These are phyloP conservation scores for Gadus chalcogrammus DNA, from an alignment of 2,113 vertebrate genomes.

Conservation along the genomic window DNA sequence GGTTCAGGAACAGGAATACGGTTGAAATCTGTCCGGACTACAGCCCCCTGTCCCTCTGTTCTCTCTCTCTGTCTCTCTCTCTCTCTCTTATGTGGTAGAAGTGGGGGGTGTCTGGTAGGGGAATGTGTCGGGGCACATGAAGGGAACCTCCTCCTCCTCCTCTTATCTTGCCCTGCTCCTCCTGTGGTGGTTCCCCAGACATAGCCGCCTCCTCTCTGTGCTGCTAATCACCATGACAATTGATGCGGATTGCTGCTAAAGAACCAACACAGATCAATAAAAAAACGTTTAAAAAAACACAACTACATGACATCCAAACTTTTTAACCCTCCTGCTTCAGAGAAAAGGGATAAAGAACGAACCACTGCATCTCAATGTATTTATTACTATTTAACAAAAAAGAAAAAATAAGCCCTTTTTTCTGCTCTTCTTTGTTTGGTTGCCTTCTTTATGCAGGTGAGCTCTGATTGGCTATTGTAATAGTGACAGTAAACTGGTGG, in stretches of 20 bases:
- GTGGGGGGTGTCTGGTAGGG: constrained; percentile 31
- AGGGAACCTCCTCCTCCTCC: constrained; percentile 40
- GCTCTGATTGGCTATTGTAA: constrained; percentile 78
- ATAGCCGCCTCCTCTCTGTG: constrained; percentile 76
- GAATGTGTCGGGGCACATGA: constrained; percentile 49
- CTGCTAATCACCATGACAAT: constrained; percentile 80
- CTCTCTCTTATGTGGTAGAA: constrained; percentile 9
- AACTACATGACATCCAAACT: constrained; percentile 70
- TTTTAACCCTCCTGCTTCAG: constrained; percentile 82
- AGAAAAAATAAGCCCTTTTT: constrained; percentile 73
- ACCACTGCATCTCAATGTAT: constrained; percentile 85
- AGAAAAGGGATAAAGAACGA: constrained; percentile 78
- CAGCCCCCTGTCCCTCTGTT: not conserved
- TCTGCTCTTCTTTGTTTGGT: constrained; percentile 78
- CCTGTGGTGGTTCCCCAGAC: constrained; percentile 73
- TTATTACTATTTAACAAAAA: constrained; percentile 86
- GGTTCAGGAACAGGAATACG: too few relatives aligned
- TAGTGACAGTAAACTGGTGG: constrained; percentile 70
- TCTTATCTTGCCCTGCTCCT: constrained; percentile 40
- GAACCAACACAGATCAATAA: constrained; percentile 81
- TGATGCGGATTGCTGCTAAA: constrained; percentile 83
- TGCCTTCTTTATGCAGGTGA: constrained; percentile 77
- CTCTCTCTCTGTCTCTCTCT: constrained; percentile 23
- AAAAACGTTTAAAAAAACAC: constrained; percentile 71
- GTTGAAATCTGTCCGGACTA: too few relatives aligned